Conservation (phyloP, 2,888 invertebrate species). For the Acleris sparsana region DNA sequence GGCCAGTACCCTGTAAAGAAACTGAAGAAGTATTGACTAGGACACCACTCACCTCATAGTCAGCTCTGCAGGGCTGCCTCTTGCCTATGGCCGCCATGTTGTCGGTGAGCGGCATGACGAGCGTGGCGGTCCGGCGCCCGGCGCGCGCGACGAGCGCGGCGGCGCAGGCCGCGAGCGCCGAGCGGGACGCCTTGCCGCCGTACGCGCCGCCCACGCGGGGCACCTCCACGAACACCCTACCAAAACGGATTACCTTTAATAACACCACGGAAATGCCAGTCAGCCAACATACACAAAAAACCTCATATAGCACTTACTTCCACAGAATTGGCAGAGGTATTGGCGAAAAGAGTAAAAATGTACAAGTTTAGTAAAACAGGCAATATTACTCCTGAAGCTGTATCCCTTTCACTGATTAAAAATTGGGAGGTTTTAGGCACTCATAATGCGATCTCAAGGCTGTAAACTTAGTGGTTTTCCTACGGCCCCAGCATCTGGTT, state of each 20-base stretch:
- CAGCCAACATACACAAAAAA: too few relatives aligned
- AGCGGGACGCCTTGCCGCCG: constrained; percentile 89
- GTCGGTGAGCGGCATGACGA: constrained; percentile 85
- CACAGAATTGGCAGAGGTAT: too few relatives aligned
- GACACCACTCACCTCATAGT: constrained; percentile 75
- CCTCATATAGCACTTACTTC: too few relatives aligned
- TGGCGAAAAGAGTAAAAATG: too few relatives aligned
- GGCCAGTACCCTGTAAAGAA: too few relatives aligned
- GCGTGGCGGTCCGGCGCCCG: constrained; percentile 84
- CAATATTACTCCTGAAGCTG: too few relatives aligned
- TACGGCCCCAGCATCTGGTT: constrained; percentile 80
- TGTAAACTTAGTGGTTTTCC: constrained; percentile 80
- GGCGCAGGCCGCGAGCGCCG: constrained; percentile 83
- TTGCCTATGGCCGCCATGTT: constrained; percentile 86
- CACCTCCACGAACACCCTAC: constrained; percentile 88
- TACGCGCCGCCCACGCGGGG: constrained; percentile 91
- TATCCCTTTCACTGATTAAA: too few relatives aligned
- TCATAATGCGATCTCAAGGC: too few relatives aligned
- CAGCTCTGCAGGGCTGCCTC: constrained; percentile 70
- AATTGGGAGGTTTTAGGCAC: too few relatives aligned
- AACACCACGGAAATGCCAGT: too few relatives aligned
- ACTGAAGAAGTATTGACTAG: too few relatives aligned
- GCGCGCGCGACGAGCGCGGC: constrained; percentile 87
- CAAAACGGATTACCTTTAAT: not conserved
- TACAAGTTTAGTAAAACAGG: too few relatives aligned